Conservation (phyloP, 2,113 vertebrate species). For the Sinocyclocheilus rhinocerous region DNA sequence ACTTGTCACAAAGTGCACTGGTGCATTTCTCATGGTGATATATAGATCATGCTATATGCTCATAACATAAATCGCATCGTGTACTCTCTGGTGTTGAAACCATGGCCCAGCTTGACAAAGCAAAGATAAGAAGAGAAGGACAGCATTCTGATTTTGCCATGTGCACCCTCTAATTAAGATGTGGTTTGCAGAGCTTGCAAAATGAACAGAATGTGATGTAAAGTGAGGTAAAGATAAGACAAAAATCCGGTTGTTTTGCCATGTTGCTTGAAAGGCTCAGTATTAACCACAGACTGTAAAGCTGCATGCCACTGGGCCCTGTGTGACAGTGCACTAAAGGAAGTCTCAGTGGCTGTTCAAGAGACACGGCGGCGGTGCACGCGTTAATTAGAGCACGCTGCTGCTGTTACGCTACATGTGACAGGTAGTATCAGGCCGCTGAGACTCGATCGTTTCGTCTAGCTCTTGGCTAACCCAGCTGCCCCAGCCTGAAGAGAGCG, state of each 20-base stretch:
- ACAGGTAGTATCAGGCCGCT: constrained; percentile 47
- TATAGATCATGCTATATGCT: not conserved
- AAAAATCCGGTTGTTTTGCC: constrained; percentile 62
- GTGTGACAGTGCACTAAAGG: constrained; percentile 72
- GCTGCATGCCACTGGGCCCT: constrained; percentile 63
- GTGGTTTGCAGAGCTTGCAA: constrained; percentile 69
- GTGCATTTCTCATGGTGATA: not conserved
- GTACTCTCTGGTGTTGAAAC: constrained; percentile 3
- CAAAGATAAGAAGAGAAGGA: constrained; percentile 6
- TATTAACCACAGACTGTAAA: constrained; percentile 75
- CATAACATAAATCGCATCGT: not conserved
- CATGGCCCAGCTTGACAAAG: constrained; percentile 21
- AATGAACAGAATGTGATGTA: constrained; percentile 59
- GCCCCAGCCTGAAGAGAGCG: constrained; percentile 42
- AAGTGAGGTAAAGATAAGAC: constrained; percentile 66
- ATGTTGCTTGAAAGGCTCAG: constrained; percentile 59
- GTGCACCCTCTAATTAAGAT: constrained; percentile 75
- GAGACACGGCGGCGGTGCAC: constrained; percentile 70
- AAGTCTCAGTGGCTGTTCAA: constrained; percentile 73
- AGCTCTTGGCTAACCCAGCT: constrained; percentile 41
- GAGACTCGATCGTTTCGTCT: constrained; percentile 48
- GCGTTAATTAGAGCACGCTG: constrained; percentile 69
- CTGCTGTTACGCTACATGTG: constrained; percentile 66
- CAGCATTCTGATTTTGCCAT: constrained; percentile 14
- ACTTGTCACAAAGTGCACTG: constrained; percentile 3